Conservation (phyloP, 2,113 vertebrate species). For the Salvator merianae region DNA sequence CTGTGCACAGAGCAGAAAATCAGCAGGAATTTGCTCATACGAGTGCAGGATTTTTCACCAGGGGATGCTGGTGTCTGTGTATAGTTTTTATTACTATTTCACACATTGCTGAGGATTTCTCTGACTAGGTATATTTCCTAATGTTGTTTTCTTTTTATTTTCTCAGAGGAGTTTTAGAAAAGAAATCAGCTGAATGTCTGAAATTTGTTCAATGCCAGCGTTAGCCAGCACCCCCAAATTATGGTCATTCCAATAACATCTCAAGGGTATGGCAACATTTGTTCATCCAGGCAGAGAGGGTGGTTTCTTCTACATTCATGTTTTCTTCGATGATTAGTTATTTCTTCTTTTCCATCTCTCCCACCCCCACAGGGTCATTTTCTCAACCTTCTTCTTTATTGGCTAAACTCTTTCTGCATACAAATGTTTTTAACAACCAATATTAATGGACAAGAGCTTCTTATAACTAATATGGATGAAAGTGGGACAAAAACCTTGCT, state of each 20-base stretch:
- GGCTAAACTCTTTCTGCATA: not conserved
- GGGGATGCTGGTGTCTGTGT: not conserved
- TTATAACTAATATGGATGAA: too few relatives aligned
- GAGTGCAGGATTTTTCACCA: not conserved
- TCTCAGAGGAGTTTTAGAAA: not conserved
- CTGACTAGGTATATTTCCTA: not conserved
- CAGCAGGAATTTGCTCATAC: not conserved
- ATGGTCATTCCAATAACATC: too few relatives aligned
- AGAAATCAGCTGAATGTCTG: not conserved
- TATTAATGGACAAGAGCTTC: too few relatives aligned
- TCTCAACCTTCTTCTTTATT: not conserved
- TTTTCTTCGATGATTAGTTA: not conserved
- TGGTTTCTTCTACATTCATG: not conserved
- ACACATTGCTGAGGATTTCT: constrained; percentile 8
- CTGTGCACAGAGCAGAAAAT: not conserved
- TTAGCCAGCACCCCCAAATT: not conserved
- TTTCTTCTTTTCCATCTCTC: not conserved
- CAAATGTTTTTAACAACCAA: too few relatives aligned
- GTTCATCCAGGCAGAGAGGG: not conserved
- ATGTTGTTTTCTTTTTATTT: constrained; percentile 6
- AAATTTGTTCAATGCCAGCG: not conserved
- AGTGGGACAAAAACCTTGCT: not conserved
- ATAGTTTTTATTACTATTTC: not conserved
- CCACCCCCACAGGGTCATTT: not conserved
- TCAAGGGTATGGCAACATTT: too few relatives aligned